Percentiles rank a stretch among this genome's conserved stretches.
phyloP scores from a whole-genome alignment of 2,888 invertebrate species.

The Hypselothyrea guttata region DNA sequence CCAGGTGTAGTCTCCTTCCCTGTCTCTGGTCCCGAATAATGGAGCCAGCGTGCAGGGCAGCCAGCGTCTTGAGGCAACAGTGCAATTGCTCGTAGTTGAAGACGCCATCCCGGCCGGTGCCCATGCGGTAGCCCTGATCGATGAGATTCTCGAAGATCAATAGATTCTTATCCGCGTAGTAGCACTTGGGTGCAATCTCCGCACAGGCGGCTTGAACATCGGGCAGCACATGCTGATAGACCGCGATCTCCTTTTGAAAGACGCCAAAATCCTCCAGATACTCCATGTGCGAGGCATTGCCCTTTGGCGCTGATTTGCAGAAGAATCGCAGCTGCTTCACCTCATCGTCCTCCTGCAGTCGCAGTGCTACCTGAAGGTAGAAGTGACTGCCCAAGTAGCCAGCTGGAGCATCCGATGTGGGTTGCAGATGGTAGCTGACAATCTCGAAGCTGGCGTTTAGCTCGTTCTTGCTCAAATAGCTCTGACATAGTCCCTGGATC shows the following conservation, averaged over 20 bases:
- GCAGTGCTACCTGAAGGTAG: constrained; percentile 68
- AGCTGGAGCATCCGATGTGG: constrained; percentile 69
- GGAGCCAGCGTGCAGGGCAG: constrained; percentile 82
- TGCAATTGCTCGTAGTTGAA: constrained; percentile 81
- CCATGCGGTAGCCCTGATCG: constrained; percentile 76
- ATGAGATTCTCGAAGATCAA: constrained; percentile 83
- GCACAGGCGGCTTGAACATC: constrained; percentile 72
- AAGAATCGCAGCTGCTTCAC: constrained; percentile 83
- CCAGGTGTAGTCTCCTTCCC: constrained; percentile 58
- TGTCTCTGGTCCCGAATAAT: constrained; percentile 81
- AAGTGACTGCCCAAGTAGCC: constrained; percentile 80
- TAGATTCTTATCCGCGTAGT: constrained; percentile 79
- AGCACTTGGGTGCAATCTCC: constrained; percentile 81
- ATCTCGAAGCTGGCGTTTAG: constrained; percentile 50
- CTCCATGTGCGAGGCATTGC: constrained; percentile 83
- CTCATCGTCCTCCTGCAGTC: constrained; percentile 29
- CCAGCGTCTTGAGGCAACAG: constrained; percentile 80
- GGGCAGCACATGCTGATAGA: constrained; percentile 82
- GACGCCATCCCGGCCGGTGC: constrained; percentile 69
- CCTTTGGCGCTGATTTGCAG: constrained; percentile 85
- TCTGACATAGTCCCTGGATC: constrained; percentile 65
- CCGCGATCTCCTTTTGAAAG: constrained; percentile 83
- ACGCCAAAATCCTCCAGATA: constrained; percentile 83
- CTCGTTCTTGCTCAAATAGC: constrained; percentile 53
- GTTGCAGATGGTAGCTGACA: constrained; percentile 62